Evolutionary conservation across 2,888 invertebrate genomes (phyloP), one percentile per base, ranked within the genome.

Genomic region (Fissipunctia ypsillon): DNA sequence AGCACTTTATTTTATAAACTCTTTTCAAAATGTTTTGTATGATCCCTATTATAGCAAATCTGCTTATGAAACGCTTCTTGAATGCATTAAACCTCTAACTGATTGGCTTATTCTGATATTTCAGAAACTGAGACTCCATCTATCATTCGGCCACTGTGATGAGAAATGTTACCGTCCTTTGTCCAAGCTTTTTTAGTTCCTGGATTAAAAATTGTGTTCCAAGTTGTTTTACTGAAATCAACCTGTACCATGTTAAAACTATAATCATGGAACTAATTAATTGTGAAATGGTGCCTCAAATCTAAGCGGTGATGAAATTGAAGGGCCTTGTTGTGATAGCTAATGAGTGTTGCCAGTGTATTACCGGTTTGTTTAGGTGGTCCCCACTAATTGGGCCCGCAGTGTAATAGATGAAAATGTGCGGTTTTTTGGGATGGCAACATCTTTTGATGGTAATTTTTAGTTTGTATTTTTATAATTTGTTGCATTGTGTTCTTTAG

Each of bases 261-360:
- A 86, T 86, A 84, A 85, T 88, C 75, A 22, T 16, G 76, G 78
- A 86, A 88, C 87, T 89, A 91, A 92, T 92, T 90, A 90, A 90
- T 90, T 88, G 88, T 89, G 85, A 80, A 88, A 89, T 88, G 84
- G 80, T 80, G 84, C 83, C 78, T 78, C 73, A 80, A 82, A 88
- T 87, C 80, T 79, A 79, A 82, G 71, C 82, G 56, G 63, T 77
- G 76, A 79, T 78, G 81, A 83, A 73, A 83, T 80, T 76, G 79
- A 84, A 80, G 74, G 67, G 25, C 70, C 74, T 50, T 83, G 87
- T 82, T 83, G 68, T 81, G 67, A 72, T 80, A 80, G 74, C 77
- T 84, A 87, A 85, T 88, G 56, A 83, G 80, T 83, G 72, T 76
- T 77, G 61, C 65, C 63, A 74, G 64, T 60, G 45, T 70, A 66